Evolutionary conservation across 2,888 invertebrate species (phyloP).

Genomic region (Lepidocyrtoides sp.): DNA sequence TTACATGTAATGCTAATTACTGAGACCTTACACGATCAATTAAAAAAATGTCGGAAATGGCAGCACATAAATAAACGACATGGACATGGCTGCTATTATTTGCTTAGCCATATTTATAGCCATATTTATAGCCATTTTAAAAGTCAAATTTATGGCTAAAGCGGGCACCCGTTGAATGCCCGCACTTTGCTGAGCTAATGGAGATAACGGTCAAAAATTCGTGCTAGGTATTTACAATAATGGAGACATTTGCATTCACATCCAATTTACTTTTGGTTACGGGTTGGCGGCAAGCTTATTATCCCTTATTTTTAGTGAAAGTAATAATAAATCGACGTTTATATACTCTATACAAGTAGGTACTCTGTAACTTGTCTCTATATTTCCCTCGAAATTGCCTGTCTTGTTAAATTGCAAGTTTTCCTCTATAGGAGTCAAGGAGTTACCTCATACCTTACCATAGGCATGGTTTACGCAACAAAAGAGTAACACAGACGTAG

Average conservation of each 20-base stretch:
- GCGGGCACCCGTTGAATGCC: too few species aligned
- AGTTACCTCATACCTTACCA: slow-evolving; percentile 1
- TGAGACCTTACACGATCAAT: neutral
- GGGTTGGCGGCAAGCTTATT: neutral
- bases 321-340: slow-evolving; percentile 67
- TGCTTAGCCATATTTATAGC: too few species aligned
- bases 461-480: neutral
- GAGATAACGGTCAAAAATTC: slow-evolving; percentile 44
- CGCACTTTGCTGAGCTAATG: too few species aligned
- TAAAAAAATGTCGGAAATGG: too few species aligned
- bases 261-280: slow-evolving; percentile 58
- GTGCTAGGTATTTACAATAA: slow-evolving; percentile 45
- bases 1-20: too few species aligned
- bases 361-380: neutral
- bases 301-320: slow-evolving; percentile 14
- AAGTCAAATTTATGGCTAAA: too few species aligned
- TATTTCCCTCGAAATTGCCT: neutral
- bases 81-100: too few species aligned
- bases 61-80: too few species aligned
- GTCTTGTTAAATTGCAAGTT: neutral
- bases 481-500: too few species aligned
- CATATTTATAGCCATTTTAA: too few species aligned
- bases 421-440: neutral
- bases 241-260: slow-evolving; percentile 63
- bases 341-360: neutral